Evolutionary conservation across 64 coral and sea anemone genomes (phyloP), one percentile per base, ranked within the genome.

Genomic region (Platygyra sinensis): DNA sequence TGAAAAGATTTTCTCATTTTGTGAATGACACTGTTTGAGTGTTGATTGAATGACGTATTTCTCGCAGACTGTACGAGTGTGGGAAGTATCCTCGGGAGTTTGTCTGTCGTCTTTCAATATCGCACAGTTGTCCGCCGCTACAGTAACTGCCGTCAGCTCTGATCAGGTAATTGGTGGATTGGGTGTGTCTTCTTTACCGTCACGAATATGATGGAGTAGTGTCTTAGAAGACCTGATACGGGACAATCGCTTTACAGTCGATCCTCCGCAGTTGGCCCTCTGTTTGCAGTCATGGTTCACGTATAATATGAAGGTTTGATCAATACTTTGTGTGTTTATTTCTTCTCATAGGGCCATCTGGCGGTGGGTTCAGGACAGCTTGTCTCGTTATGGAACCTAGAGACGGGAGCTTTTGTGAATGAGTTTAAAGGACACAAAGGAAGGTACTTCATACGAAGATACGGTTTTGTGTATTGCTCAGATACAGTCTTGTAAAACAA

Each of bases 381-480:
- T 10, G 90, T 99, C 24, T 96, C 94, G 5, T 65, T 99, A 32
- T 99, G 97, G 97, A 93, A 82, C 82, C 64, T 99, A 19, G 88
- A 89, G 22, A 99, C 83, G 3, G 94, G 88, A 2, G 29, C 88
- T 28, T 99, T 91, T 86, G 38, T 94, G 17, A 36, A 93, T 30
- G 97, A 99, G 57, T 93, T 99, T 14, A 88, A 83, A 67, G 97
- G 97, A 19, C 97, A 99, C 78, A 93, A 99, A 80, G 94, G 51
- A 55, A 99, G 97, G 97, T 99, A 86, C 15, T 22, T 71, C 19
- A 10, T 61, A 62, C 5, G 51, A 55, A 55, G 65, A 57, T 5
- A 7, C 11, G 19, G 16, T 33, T 9, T 57, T 57, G 15, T 57
- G 10, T 57, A 57, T 46, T 46, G 42, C 42, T 46, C 42, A 46